Evolutionary conservation across 2,797 vertebrate species (phyloP).

Genomic region (Epinephelus awoara): DNA sequence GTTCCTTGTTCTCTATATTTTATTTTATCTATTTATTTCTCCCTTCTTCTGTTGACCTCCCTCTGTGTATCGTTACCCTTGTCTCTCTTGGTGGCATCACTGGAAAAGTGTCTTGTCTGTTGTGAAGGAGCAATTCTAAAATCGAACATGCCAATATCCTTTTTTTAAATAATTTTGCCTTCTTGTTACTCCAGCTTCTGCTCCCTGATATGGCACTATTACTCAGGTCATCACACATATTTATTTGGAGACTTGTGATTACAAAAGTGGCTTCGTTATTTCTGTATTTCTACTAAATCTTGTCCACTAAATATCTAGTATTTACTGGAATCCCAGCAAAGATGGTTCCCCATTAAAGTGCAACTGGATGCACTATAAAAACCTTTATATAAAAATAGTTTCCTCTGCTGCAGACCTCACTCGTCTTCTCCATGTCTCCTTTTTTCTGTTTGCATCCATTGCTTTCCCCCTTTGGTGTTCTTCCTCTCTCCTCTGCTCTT

Average conservation of each 20-base stretch:
- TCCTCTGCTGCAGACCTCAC: constrained; percentile 53
- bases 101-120: constrained; percentile 14
- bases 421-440: not conserved
- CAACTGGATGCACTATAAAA: not conserved
- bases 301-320: not conserved
- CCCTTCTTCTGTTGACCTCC: not conserved
- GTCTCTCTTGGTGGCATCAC: not conserved
- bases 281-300: not conserved
- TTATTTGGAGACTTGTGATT: not conserved
- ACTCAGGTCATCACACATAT: not conserved
- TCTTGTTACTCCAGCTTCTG: not conserved
- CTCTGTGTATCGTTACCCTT: not conserved
- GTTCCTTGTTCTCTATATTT: constrained; percentile 6
- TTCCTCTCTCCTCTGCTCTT: constrained; percentile 33
- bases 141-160: not conserved
- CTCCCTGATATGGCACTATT: not conserved
- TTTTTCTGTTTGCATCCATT: not conserved
- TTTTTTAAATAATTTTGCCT: not conserved
- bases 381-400: constrained; percentile 15
- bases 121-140: not conserved
- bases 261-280: not conserved
- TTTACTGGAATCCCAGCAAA: not conserved
- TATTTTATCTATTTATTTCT: not conserved
- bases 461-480: constrained; percentile 44
- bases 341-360: not conserved